Percentiles rank a stretch among this genome's conserved stretches.
These are phyloP conservation scores for Anguilla rostrata DNA, from an alignment of 2,113 vertebrate genomes.

Conservation along the genomic window DNA sequence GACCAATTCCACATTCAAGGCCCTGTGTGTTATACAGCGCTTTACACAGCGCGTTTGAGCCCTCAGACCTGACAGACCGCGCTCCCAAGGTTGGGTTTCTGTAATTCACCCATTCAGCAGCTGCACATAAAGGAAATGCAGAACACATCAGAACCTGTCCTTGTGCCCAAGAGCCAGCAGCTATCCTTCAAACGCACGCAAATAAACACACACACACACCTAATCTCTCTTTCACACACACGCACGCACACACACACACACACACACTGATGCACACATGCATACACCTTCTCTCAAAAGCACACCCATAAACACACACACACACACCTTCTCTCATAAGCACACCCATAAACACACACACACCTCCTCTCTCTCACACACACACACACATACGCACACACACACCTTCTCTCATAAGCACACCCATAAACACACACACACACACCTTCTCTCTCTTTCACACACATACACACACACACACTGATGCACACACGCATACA, in stretches of 20 bases:
- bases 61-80: background rate
- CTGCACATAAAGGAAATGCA: background rate
- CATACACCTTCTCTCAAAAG: too few relatives aligned
- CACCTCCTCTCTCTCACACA: too few relatives aligned
- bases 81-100: conserved; percentile 15
- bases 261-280: background rate
- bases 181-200: background rate
- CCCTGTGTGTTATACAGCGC: background rate
- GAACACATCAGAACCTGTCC: background rate
- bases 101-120: conserved; percentile 2
- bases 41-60: background rate
- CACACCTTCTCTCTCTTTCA: too few relatives aligned
- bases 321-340: too few relatives aligned
- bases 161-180: background rate
- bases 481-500: too few relatives aligned
- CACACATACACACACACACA: too few relatives aligned
- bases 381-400: too few relatives aligned
- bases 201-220: background rate
- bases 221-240: too few relatives aligned
- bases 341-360: too few relatives aligned
- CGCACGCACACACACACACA: background rate
- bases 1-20: conserved; percentile 14
- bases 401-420: too few relatives aligned
- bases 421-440: too few relatives aligned
- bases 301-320: background rate